phyloP scores from a whole-genome alignment of 1,140 invertebrate genomes.

The Heterodera carotae region DNA sequence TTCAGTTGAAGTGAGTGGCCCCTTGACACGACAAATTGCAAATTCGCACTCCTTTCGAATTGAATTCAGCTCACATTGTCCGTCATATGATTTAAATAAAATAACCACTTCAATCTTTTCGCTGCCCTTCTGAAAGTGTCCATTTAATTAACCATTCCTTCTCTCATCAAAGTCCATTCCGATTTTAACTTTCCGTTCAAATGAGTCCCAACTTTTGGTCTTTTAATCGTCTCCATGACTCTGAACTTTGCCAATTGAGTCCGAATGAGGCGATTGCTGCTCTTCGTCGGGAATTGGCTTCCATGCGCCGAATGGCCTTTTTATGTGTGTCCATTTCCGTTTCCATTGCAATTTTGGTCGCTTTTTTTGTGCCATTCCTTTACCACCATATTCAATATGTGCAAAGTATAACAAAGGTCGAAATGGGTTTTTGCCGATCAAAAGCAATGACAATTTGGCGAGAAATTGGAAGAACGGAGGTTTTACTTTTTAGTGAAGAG shows the following conservation, averaged over 20 bases:
- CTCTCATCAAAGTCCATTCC: neutral
- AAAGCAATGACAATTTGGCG: slow-evolving; percentile 25
- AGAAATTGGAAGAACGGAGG: slow-evolving; percentile 30
- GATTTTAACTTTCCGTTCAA: neutral
- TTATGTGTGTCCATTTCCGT: slow-evolving; percentile 14
- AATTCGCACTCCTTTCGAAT: neutral
- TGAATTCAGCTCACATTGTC: neutral
- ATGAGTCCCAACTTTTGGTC: neutral
- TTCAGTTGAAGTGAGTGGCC: neutral
- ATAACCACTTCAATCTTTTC: too few species aligned
- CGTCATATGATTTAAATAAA: neutral
- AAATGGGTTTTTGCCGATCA: slow-evolving; percentile 27
- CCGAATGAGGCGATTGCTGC: neutral
- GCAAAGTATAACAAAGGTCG: slow-evolving; percentile 28
- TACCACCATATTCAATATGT: slow-evolving; percentile 29
- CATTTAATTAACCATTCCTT: neutral
- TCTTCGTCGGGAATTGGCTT: slow-evolving; percentile 1
- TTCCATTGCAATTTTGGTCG: neutral
- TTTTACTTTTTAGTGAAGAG: neutral
- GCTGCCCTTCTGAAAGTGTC: too few species aligned
- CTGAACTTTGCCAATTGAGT: neutral
- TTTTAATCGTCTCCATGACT: neutral
- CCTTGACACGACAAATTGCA: neutral
- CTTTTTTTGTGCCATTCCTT: slow-evolving; percentile 23
- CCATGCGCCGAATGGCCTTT: slow-evolving; percentile 22